Conservation (phyloP, 2,797 vertebrate genomes). For the Psittacula derbiana region DNA sequence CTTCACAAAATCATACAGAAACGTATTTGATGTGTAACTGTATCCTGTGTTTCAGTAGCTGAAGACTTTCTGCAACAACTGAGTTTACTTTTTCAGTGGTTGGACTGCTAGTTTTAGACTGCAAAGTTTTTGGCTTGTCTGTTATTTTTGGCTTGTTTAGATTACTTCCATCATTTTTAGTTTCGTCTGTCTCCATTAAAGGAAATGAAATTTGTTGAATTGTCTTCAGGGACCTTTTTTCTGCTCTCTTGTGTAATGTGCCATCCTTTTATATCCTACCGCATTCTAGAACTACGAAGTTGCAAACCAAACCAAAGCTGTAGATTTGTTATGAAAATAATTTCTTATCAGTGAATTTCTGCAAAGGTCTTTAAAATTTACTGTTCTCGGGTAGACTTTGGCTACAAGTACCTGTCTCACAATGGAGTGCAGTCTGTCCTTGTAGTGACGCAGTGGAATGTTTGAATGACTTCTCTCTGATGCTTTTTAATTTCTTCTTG, state of each 20-base stretch:
- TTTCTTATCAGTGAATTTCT: not conserved
- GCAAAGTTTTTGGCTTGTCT: not conserved
- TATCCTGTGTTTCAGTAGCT: not conserved
- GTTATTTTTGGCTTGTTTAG: not conserved
- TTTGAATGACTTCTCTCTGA: not conserved
- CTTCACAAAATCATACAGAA: not conserved
- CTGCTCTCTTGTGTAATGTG: not conserved
- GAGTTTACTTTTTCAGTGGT: not conserved
- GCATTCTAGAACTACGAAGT: not conserved
- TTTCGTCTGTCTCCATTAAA: not conserved
- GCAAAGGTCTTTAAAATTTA: not conserved
- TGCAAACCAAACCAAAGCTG: not conserved
- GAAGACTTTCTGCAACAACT: not conserved
- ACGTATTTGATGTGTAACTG: not conserved
- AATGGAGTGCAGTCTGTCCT: not conserved
- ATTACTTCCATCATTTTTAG: not conserved
- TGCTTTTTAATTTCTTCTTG: not conserved
- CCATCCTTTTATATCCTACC: not conserved
- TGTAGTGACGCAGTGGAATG: not conserved
- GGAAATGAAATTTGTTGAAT: not conserved
- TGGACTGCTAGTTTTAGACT: not conserved
- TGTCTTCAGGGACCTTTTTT: not conserved
- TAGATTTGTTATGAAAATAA: not conserved
- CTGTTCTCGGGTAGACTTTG: not conserved
- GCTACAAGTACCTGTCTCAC: not conserved